These are phyloP conservation scores for Drosophila conformis DNA, from an alignment of 2,888 invertebrate genomes.

Conservation along the genomic window DNA sequence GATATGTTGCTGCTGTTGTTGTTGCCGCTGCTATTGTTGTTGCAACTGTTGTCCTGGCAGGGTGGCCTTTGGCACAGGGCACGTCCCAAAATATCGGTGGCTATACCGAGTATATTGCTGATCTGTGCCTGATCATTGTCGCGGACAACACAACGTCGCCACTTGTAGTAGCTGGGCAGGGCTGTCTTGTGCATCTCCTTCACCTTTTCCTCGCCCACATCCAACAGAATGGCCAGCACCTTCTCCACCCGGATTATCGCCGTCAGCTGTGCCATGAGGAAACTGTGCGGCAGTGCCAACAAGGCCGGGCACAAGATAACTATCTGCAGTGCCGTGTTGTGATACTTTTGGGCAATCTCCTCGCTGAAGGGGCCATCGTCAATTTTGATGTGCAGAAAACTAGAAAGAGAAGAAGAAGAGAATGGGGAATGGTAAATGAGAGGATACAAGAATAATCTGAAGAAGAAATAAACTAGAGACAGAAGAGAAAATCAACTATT, in stretches of 20 bases:
- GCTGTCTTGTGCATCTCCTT: slow-evolving; percentile 89
- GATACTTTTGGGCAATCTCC: slow-evolving; percentile 86
- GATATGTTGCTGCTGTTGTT: slow-evolving; percentile 85
- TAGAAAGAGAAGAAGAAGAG: slow-evolving; percentile 79
- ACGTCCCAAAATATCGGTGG: slow-evolving; percentile 90
- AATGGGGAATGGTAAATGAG: background rate
- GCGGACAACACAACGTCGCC: slow-evolving; percentile 92
- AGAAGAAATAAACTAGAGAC: background rate
- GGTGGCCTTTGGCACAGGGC: slow-evolving; percentile 86
- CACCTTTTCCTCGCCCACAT: slow-evolving; percentile 90
- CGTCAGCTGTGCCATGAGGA: slow-evolving; percentile 83
- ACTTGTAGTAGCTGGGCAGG: slow-evolving; percentile 90
- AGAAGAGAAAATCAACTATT: background rate
- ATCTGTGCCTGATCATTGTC: slow-evolving; percentile 94
- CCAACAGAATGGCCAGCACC: slow-evolving; percentile 92
- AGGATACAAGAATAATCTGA: background rate
- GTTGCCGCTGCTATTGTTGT: slow-evolving; percentile 84
- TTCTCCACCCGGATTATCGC: slow-evolving; percentile 87
- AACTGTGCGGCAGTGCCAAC: slow-evolving; percentile 86
- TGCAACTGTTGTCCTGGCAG: slow-evolving; percentile 88
- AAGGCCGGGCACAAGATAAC: slow-evolving; percentile 92
- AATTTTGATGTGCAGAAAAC: slow-evolving; percentile 90
- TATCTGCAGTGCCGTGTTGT: slow-evolving; percentile 90
- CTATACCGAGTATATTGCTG: slow-evolving; percentile 92
- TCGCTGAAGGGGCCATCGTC: slow-evolving; percentile 88